phyloP scores from a whole-genome alignment of 2,888 invertebrate species.

The Acanthococcus lagerstroemiae region DNA sequence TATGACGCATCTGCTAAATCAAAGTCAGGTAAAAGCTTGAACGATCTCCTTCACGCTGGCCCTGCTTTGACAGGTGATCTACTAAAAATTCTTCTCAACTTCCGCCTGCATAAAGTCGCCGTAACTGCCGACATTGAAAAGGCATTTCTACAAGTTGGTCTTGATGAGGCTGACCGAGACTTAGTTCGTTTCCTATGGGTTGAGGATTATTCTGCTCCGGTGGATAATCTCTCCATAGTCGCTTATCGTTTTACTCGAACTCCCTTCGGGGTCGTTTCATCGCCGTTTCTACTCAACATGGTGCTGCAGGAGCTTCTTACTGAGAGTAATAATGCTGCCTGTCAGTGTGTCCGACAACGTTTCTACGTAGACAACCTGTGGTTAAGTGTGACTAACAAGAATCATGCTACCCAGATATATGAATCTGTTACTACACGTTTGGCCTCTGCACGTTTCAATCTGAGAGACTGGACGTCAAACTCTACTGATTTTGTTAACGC shows the following conservation, averaged over 20 bases:
- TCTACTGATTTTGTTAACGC: neutral
- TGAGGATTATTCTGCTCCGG: neutral
- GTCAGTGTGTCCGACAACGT: neutral
- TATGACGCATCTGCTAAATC: slow-evolving; percentile 35
- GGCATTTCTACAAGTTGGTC: slow-evolving; percentile 37
- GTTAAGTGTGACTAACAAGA: slow-evolving; percentile 18
- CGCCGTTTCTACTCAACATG: neutral
- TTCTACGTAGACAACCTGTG: slow-evolving; percentile 39
- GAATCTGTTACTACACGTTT: neutral
- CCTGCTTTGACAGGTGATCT: too few relatives aligned
- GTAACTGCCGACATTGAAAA: slow-evolving; percentile 41
- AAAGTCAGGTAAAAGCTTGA: slow-evolving; percentile 38
- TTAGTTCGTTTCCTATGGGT: neutral
- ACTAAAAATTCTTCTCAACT: too few relatives aligned
- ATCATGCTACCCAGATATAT: neutral
- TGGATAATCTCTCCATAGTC: neutral
- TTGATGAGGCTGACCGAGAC: neutral
- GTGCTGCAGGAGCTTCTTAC: neutral
- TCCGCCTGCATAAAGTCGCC: slow-evolving; percentile 37
- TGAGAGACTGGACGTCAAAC: neutral
- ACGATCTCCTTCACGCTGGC: slow-evolving; percentile 39
- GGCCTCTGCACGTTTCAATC: neutral
- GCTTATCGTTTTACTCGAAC: neutral
- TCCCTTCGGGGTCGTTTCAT: neutral
- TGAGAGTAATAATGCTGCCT: neutral